Evolutionary conservation across 2,888 invertebrate genomes (phyloP), one percentile per base, ranked within the genome.

Genomic region (Habroteleia sp.): DNA sequence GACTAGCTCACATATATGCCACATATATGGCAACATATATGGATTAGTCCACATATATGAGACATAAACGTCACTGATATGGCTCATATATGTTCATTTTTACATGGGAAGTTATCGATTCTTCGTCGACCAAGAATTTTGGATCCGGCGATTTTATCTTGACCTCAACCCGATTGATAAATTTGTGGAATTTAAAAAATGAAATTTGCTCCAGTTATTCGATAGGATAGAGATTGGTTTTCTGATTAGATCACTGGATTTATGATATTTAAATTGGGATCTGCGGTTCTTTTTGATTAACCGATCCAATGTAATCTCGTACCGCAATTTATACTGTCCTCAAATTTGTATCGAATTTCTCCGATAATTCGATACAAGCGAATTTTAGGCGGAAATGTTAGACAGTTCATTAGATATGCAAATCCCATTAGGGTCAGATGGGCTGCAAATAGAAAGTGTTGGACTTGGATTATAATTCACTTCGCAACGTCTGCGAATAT

Each of bases 351-450:
- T 25, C 3, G 7, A 23, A 13, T 42, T 42, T 42, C 42, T 42
- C 13, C 25, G 7, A 25, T 4, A 25, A 42, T 7, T 13, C 4
- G 25, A 42, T 23, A 23, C 42, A 13, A 23, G 1, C 1, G 13
- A 13, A 41, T 33, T 20, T 16, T 29, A 14, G 42, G 7, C 42
- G 42, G 42, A 42, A 42, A 13, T 27, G n/a, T 13, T 27, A 14
- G 25, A 23, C 27, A n/a, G 29, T 46, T 46, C 13, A 46, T 29
- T 46, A 46, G 46, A 46, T 16, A 46, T 46, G 42, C 7, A 42
- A 42, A 13, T 42, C 42, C 13, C 25, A 42, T 42, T 42, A 42
- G 20, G 20, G 20, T 39, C 20, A 17, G 20, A 10, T 39, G 2
- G 17, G 20, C 25, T 11, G 11, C 42, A 11, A 25, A 25, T 25